phyloP scores from a whole-genome alignment of 2,797 vertebrate genomes.

The Anomalospiza imberbis region DNA sequence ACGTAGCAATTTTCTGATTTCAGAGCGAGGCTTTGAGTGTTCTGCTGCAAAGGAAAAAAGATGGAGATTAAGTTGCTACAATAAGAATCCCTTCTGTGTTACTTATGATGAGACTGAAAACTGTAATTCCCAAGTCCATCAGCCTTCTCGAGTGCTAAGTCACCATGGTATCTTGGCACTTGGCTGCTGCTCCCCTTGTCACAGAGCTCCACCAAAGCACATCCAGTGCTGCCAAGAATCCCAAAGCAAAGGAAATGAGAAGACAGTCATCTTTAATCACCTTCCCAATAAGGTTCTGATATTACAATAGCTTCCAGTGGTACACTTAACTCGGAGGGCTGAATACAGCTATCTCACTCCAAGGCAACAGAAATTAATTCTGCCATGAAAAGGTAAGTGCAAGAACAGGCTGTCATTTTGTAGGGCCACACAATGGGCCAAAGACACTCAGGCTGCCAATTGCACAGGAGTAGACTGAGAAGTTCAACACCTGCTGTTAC shows the following conservation, averaged over 20 bases:
- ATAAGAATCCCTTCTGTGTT: neutral
- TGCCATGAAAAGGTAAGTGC: neutral
- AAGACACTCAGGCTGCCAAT: neutral
- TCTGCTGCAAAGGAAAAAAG: neutral
- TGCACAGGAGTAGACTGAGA: neutral
- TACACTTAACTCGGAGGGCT: neutral
- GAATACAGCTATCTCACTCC: neutral
- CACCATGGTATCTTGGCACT: neutral
- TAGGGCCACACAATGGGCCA: neutral
- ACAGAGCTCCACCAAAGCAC: constrained; percentile 33
- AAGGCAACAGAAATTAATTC: neutral
- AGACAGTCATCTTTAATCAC: neutral
- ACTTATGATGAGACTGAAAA: neutral
- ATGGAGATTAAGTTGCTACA: neutral
- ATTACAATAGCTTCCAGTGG: neutral
- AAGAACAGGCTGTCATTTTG: neutral
- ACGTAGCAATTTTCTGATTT: neutral
- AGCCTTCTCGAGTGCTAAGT: neutral
- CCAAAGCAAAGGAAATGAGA: constrained; percentile 37
- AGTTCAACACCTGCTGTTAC: neutral
- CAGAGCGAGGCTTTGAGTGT: neutral
- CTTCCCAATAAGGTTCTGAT: neutral
- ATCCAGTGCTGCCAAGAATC: neutral
- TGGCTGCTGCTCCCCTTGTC: constrained; percentile 1
- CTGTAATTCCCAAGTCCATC: neutral